These are phyloP conservation scores for Nomada goodeniana DNA, from an alignment of 2,888 invertebrate genomes.

Conservation along the genomic window DNA sequence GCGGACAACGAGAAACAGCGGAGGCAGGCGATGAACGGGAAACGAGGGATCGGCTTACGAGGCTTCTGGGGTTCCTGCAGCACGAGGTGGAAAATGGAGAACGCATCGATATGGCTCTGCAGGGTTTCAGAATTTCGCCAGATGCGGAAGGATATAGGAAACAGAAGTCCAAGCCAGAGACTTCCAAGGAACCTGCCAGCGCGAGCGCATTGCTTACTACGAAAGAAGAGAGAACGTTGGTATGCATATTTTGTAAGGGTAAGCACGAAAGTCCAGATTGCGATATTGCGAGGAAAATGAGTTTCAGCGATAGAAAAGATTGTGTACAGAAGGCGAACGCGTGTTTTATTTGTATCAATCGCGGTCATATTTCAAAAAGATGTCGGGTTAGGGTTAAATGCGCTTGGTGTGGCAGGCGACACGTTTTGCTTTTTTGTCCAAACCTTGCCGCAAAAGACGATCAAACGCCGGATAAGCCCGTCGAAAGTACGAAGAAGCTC, in stretches of 20 bases:
- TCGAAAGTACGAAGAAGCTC: too few relatives aligned
- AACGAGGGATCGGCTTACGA: conserved; percentile 21
- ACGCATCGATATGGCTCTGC: conserved; percentile 50
- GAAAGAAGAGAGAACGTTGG: background rate
- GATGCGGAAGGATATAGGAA: conserved; percentile 10
- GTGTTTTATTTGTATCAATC: background rate
- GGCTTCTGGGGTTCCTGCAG: conserved; percentile 42
- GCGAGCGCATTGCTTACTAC: background rate
- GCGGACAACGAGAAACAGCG: too few relatives aligned
- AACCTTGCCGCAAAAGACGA: background rate
- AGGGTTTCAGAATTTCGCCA: conserved; percentile 14
- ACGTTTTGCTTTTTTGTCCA: background rate
- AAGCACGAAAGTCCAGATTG: conserved; percentile 34
- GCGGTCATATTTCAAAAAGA: background rate
- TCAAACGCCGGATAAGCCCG: background rate
- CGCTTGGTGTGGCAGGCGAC: too few relatives aligned
- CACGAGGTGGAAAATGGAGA: conserved; percentile 50
- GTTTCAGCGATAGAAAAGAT: background rate
- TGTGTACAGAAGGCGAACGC: too few relatives aligned
- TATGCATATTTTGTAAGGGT: conserved; percentile 62
- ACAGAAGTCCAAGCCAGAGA: background rate
- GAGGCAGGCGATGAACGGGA: too few relatives aligned
- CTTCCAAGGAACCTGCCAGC: background rate
- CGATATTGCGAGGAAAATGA: background rate
- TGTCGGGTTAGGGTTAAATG: too few relatives aligned